Base-by-base conservation (phyloP, 2,113 vertebrate genomes). In the Cromileptes altivelis region DNA sequence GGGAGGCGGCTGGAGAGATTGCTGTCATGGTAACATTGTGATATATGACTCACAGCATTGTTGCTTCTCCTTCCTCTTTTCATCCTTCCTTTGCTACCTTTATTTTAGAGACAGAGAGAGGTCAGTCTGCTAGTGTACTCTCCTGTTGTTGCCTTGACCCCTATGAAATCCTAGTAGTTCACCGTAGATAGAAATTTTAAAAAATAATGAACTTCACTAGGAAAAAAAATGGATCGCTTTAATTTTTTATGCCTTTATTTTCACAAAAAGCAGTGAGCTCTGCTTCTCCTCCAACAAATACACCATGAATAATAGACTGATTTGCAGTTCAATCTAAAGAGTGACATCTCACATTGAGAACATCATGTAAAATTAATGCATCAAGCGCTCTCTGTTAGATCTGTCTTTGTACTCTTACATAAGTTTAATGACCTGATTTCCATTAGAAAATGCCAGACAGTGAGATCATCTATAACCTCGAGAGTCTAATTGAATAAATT, bases 381-480 rank as follows among this genome's bases (percentile, higher is more conserved):
- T 1, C 10, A 3, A 61, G 64, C 52, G 61, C 63, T 65, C 72
- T 65, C 78, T 60, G 79, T 65, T 72, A 14, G 30, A 13, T 81
- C 52, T 70, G 13, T 79, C 63, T 88, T 73, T 91, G 73, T 89
- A 49, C 73, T 70, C 40, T 78, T 75, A 63, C 57, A 62, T 55
- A 75, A 23, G 18, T 82, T 68, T 75, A 87, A 84, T 86, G 18
- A 89, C 17, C 72, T 75, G 56, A 89, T 91, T 88, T 89, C 75
- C 77, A 90, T 89, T 60, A 64, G 60, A 90, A 92, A 88, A 90
- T 92, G 74, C 23, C 80, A 88, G 63, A 55, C 30, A 60, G 82
- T 5, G 45, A 83, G 68, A 58, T 61, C 23, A 53, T 87, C 27
- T 61, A 37, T 62, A 77, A 81, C 80, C 82, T 79, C 45, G 19